These are phyloP conservation scores for Chalcosyrphus nemorum DNA, from an alignment of 2,888 invertebrate genomes.

Conservation along the genomic window DNA sequence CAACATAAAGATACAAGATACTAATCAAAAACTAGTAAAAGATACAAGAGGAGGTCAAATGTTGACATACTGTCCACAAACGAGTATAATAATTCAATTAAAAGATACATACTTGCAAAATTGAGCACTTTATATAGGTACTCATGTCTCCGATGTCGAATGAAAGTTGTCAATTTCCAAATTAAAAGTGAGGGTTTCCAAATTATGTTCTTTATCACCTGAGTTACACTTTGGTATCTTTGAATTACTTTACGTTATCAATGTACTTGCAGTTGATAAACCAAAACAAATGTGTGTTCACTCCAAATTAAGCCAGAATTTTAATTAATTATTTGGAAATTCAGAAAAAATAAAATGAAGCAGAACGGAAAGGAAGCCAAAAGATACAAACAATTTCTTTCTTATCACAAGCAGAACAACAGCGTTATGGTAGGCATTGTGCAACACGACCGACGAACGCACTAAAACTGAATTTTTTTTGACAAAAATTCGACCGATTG, in stretches of 20 bases:
- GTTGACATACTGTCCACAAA: too few relatives aligned
- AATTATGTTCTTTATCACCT: background rate
- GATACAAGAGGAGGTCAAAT: too few relatives aligned
- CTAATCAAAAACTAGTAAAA: too few relatives aligned
- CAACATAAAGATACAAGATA: too few relatives aligned
- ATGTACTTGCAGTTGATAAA: conserved; percentile 12
- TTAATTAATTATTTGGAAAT: conserved; percentile 15
- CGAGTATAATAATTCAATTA: background rate
- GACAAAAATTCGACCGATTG: conserved; percentile 56
- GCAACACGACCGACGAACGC: conserved; percentile 61
- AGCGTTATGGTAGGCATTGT: conserved; percentile 27
- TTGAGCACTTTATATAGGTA: conserved; percentile 46
- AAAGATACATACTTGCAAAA: conserved; percentile 58
- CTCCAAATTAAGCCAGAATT: background rate
- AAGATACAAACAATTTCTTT: background rate
- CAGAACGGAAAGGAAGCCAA: background rate
- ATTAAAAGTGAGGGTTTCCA: background rate
- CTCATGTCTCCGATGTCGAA: conserved; percentile 39
- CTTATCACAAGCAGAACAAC: conserved; percentile 39
- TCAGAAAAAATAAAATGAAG: conserved; percentile 11
- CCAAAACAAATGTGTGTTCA: background rate
- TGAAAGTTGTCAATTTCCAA: background rate
- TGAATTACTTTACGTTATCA: conserved; percentile 13
- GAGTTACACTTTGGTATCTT: conserved; percentile 19
- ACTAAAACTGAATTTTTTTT: conserved; percentile 62